phyloP scores from a whole-genome alignment of 2,113 vertebrate genomes.

The Myotis davidii region DNA sequence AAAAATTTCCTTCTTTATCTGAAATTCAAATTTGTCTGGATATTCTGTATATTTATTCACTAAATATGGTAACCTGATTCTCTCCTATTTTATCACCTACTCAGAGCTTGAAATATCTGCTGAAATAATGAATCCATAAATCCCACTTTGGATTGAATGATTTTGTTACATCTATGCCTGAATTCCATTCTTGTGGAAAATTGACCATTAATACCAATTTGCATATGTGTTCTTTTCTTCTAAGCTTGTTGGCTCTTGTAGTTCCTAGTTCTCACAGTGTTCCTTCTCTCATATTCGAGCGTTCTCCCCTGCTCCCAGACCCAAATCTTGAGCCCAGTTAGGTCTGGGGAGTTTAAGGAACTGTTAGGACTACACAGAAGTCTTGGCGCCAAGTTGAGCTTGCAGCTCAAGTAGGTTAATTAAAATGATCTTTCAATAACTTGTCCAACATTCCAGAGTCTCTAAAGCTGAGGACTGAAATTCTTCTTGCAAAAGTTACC shows the following conservation, averaged over 20 bases:
- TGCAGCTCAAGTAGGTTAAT: background rate
- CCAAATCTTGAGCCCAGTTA: background rate
- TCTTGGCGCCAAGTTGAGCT: background rate
- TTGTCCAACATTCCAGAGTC: background rate
- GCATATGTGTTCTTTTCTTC: background rate
- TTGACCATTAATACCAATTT: background rate
- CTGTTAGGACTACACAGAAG: background rate
- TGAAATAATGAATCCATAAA: background rate
- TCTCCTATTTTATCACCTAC: background rate
- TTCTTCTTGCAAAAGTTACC: background rate
- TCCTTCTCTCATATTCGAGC: background rate
- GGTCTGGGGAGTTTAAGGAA: background rate
- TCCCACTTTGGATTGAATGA: background rate
- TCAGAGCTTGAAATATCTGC: background rate
- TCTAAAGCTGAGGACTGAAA: slow-evolving; percentile 9
- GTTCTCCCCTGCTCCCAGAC: background rate
- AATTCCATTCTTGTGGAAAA: background rate
- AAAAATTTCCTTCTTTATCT: background rate
- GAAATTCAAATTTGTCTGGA: background rate
- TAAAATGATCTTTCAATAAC: background rate
- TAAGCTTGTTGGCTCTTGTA: background rate
- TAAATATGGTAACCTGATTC: background rate
- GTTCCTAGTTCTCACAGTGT: background rate
- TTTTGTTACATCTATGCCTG: slow-evolving; percentile 3
- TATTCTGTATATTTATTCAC: background rate